Conservation (phyloP, 2,113 vertebrate species). For the Agelaius phoeniceus region DNA sequence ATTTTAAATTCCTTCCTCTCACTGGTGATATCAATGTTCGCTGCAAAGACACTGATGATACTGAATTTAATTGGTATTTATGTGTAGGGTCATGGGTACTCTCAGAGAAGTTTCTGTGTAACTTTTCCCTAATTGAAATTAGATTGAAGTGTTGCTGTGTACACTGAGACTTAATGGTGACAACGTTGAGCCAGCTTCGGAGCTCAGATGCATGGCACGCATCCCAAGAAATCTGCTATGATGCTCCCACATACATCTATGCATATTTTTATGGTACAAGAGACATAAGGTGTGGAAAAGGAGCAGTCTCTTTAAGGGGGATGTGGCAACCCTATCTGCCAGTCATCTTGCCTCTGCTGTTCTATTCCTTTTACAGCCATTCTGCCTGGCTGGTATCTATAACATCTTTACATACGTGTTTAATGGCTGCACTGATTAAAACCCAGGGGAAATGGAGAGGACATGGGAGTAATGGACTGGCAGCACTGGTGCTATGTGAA, state of each 20-base stretch:
- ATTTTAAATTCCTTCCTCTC: constrained; percentile 51
- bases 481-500: not conserved
- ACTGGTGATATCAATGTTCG: not conserved
- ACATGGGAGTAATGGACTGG: not conserved
- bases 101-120: constrained; percentile 62
- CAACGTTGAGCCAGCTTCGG: constrained; percentile 57
- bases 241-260: constrained; percentile 69
- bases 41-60: not conserved
- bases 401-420: not conserved
- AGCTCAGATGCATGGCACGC: constrained; percentile 44
- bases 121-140: constrained; percentile 66
- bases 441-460: not conserved
- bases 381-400: constrained; percentile 50
- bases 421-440: not conserved
- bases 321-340: constrained; percentile 70
- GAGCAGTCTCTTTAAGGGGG: constrained; percentile 72
- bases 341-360: constrained; percentile 66
- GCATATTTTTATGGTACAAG: constrained; percentile 70
- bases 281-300: constrained; percentile 73
- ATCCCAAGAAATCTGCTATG: constrained; percentile 56
- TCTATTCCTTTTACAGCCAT: constrained; percentile 71
- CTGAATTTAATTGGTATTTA: constrained; percentile 58
- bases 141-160: constrained; percentile 63
- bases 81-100: constrained; percentile 21
- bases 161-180: constrained; percentile 55